These are phyloP conservation scores for Phytoseiulus persimilis DNA, from an alignment of 2,888 invertebrate species.

Conservation along the genomic window DNA sequence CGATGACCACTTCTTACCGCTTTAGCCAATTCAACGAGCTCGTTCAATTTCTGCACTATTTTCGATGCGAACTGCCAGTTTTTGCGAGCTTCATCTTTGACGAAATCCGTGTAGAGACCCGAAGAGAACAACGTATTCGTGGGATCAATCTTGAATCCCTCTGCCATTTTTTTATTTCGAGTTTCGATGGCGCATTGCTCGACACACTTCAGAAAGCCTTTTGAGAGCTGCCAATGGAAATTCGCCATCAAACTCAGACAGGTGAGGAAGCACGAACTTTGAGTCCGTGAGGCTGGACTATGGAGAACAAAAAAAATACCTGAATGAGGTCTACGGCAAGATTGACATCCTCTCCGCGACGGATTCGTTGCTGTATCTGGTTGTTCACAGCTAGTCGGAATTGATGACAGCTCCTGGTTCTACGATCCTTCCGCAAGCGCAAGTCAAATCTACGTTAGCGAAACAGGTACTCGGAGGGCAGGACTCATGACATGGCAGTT, in stretches of 20 bases:
- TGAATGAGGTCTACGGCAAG: slow-evolving; percentile 34
- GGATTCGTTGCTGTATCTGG: slow-evolving; percentile 5
- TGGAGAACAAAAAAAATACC: neutral
- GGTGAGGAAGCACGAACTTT: neutral
- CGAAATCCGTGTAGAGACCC: slow-evolving; percentile 65
- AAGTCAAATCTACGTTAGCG: slow-evolving; percentile 64
- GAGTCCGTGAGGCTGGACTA: neutral
- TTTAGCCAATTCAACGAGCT: slow-evolving; percentile 76
- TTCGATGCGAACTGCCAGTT: slow-evolving; percentile 70
- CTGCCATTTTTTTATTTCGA: slow-evolving; percentile 75
- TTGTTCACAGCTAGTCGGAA: slow-evolving; percentile 19
- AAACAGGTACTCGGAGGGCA: slow-evolving; percentile 56
- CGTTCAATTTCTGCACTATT: slow-evolving; percentile 72
- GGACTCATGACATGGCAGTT: slow-evolving; percentile 68
- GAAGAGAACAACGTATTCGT: slow-evolving; percentile 49
- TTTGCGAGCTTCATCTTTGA: slow-evolving; percentile 70
- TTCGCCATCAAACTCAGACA: neutral
- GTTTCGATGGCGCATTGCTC: slow-evolving; percentile 80
- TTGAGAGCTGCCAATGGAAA: slow-evolving; percentile 15
- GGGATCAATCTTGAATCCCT: slow-evolving; percentile 81
- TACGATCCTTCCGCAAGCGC: slow-evolving; percentile 61
- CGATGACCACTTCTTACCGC: slow-evolving; percentile 56
- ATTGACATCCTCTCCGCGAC: slow-evolving; percentile 35
- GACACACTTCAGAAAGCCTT: slow-evolving; percentile 66
- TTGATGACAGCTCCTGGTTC: slow-evolving; percentile 30